Evolutionary conservation across 2,888 invertebrate species (phyloP).

Genomic region (Caenorhabditis imperialis): DNA sequence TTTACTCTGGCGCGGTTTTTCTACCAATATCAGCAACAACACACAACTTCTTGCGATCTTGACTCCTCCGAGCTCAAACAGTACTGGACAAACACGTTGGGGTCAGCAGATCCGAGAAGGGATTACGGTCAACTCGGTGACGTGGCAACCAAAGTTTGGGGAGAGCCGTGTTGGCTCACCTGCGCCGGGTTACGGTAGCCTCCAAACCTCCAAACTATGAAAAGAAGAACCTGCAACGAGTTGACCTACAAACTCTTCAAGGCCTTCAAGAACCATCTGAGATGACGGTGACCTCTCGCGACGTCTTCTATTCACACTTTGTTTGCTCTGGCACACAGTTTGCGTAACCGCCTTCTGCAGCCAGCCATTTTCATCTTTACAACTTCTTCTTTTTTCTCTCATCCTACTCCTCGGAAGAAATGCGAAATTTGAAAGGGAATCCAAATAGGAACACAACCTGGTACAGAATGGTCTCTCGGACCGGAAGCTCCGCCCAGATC

Average conservation of each 20-base stretch:
- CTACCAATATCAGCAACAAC: constrained; percentile 47
- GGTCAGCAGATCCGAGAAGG: constrained; percentile 34
- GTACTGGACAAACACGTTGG: constrained; percentile 35
- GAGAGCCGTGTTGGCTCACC: constrained; percentile 37
- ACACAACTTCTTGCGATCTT: too few relatives aligned
- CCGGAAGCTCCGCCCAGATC: constrained; percentile 33
- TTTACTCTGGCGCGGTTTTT: constrained; percentile 48
- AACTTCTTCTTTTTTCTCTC: constrained; percentile 10
- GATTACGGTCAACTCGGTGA: constrained; percentile 2
- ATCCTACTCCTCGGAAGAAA: constrained; percentile 37
- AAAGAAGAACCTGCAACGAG: too few relatives aligned
- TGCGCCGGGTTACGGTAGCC: constrained; percentile 2
- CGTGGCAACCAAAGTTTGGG: constrained; percentile 13
- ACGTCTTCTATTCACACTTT: constrained; percentile 4
- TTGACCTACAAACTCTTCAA: too few relatives aligned
- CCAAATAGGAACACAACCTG: constrained; percentile 59
- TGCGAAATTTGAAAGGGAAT: too few relatives aligned
- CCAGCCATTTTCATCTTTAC: constrained; percentile 13
- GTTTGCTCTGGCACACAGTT: constrained; percentile 47
- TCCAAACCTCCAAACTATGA: too few relatives aligned
- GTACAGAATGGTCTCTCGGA: constrained; percentile 30
- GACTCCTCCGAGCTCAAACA: background rate
- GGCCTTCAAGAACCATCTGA: too few relatives aligned
- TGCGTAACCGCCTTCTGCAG: constrained; percentile 45
- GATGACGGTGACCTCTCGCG: constrained; percentile 9